phyloP scores from a whole-genome alignment of 2,888 invertebrate genomes.

The Rhamphomyia laevipes region DNA sequence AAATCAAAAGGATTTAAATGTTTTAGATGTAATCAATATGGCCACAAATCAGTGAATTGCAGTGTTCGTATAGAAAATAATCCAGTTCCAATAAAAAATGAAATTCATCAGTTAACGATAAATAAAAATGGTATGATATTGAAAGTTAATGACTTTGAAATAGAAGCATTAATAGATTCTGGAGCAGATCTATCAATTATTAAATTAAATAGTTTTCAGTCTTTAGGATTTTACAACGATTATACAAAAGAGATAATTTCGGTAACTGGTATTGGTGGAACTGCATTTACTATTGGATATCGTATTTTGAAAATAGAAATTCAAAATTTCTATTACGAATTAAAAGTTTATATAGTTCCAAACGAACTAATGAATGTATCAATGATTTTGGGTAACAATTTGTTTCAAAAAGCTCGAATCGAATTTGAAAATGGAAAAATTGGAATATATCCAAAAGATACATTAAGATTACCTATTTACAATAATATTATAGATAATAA shows the following conservation, averaged over 20 bases:
- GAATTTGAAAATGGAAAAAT: not conserved
- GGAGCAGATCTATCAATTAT: conserved; percentile 9
- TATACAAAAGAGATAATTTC: not conserved
- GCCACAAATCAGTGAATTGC: conserved; percentile 3
- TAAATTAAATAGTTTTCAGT: conserved; percentile 1
- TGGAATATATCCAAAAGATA: not conserved
- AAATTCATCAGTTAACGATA: not conserved
- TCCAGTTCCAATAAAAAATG: not conserved
- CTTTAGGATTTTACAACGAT: not conserved
- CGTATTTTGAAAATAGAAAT: conserved; percentile 2
- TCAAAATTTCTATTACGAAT: not conserved
- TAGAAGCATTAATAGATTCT: conserved; percentile 3
- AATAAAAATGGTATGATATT: not conserved
- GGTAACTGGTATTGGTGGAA: conserved; percentile 1
- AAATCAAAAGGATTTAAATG: conserved; percentile 7
- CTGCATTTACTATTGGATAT: not conserved
- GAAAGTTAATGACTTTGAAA: not conserved
- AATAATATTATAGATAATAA: not conserved
- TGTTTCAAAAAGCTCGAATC: not conserved
- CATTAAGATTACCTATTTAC: not conserved
- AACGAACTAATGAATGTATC: conserved; percentile 4
- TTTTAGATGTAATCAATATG: conserved; percentile 5
- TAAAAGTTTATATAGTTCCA: conserved; percentile 5
- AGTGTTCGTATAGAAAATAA: not conserved
- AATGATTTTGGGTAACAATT: conserved; percentile 3